A percentile compares a stretch with the other conserved stretches of the same genome.
Conservation (phyloP, 2,888 invertebrate genomes). For the Lithophane socia region DNA sequence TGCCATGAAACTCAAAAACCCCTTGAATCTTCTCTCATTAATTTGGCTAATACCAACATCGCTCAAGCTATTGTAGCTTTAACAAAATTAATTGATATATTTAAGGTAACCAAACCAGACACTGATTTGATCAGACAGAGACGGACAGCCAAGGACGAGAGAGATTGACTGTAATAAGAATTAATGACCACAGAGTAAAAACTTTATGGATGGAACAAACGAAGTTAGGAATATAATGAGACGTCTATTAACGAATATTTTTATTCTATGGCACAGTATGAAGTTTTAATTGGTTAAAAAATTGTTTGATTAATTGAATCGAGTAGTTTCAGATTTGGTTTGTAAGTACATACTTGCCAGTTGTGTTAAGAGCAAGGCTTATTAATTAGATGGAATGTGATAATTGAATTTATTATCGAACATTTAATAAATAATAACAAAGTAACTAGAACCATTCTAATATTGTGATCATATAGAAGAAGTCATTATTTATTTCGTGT, state of each 20-base stretch:
- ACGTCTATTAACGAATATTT: slow-evolving; percentile 47
- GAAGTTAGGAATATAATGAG: slow-evolving; percentile 46
- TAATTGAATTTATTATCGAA: neutral
- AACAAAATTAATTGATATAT: slow-evolving; percentile 68
- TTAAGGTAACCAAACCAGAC: slow-evolving; percentile 60
- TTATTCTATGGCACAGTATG: slow-evolving; percentile 20
- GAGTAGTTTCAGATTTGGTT: slow-evolving; percentile 34
- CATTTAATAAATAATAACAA: neutral
- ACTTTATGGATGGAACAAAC: slow-evolving; percentile 44
- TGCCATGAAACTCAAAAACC: slow-evolving; percentile 9
- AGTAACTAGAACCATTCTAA: too few species aligned
- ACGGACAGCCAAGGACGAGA: slow-evolving; percentile 47
- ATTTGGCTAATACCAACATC: slow-evolving; percentile 50
- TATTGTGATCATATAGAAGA: neutral
- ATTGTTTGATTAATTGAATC: slow-evolving; percentile 34
- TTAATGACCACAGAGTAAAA: slow-evolving; percentile 61
- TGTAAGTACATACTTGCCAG: neutral
- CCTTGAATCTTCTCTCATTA: slow-evolving; percentile 37
- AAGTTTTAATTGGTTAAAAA: slow-evolving; percentile 40
- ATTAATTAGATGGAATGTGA: slow-evolving; percentile 17
- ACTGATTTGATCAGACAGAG: slow-evolving; percentile 60
- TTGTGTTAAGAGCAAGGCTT: slow-evolving; percentile 14
- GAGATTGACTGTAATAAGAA: slow-evolving; percentile 59
- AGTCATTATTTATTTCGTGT: neutral
- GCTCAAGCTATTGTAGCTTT: slow-evolving; percentile 55